phyloP scores from a whole-genome alignment of 1,140 invertebrate species.

The Penaeus chinensis region DNA sequence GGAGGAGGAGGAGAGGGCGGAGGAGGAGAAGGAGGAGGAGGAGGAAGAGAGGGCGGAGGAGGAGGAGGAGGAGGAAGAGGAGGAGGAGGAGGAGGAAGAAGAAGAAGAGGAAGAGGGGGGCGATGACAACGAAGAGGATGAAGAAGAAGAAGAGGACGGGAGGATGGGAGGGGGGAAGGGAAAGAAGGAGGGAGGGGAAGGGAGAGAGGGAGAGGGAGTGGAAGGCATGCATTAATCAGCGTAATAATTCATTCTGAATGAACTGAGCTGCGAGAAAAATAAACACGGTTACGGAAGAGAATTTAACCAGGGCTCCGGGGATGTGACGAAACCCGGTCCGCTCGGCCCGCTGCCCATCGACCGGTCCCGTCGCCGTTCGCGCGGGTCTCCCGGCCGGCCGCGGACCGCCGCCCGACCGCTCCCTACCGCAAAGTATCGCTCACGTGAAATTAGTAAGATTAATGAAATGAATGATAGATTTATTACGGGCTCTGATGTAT shows the following conservation, averaged over 20 bases:
- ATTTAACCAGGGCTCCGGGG: neutral
- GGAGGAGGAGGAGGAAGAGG: no score
- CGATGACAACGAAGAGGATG: no score
- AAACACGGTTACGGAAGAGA: neutral
- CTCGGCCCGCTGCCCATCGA: neutral
- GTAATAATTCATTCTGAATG: slow-evolving; percentile 23
- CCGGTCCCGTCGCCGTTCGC: neutral
- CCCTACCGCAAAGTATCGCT: slow-evolving; percentile 35
- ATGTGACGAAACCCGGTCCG: neutral
- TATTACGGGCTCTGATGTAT: slow-evolving; percentile 44
- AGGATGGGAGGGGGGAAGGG: no score
- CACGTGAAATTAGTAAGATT: slow-evolving; percentile 46
- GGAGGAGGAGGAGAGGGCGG: no score
- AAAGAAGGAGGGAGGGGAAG: no score
- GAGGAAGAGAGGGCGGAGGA: no score
- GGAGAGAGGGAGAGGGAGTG: neutral
- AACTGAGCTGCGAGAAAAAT: slow-evolving; percentile 22
- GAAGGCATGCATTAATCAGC: slow-evolving; percentile 26
- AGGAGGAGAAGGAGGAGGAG: no score
- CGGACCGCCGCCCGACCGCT: slow-evolving; percentile 13
- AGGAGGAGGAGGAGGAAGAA: no score
- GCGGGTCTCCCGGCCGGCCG: neutral
- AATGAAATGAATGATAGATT: slow-evolving; percentile 54
- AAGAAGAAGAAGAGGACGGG: no score
- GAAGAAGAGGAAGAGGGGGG: no score